phyloP scores from a whole-genome alignment of 2,797 vertebrate species.

The Onychomys arenicola region DNA sequence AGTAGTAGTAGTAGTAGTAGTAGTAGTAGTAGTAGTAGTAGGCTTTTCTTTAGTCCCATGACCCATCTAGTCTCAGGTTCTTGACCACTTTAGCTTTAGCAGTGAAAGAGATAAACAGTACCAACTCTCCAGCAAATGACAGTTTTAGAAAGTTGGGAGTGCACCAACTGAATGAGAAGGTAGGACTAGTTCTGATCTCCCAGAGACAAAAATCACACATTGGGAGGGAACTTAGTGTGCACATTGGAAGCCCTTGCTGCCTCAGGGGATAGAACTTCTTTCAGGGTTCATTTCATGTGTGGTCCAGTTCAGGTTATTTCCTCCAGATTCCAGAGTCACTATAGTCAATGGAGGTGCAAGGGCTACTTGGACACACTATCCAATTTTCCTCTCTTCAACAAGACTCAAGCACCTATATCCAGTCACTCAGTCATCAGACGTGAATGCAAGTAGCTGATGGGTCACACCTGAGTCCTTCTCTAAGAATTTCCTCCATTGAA shows the following conservation, averaged over 20 bases:
- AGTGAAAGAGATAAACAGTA: background rate
- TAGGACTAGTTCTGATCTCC: background rate
- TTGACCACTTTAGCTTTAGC: background rate
- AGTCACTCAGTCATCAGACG: background rate
- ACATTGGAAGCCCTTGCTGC: background rate
- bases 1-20: background rate
- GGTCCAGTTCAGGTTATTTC: background rate
- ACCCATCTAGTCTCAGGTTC: background rate
- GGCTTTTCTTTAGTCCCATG: background rate
- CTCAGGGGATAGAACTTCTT: background rate
- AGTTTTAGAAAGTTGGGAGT: slow-evolving; percentile 12
- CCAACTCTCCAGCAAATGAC: slow-evolving; percentile 12
- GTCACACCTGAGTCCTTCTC: slow-evolving; percentile 23
- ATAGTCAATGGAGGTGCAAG: background rate
- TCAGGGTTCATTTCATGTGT: background rate
- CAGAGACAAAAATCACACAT: background rate
- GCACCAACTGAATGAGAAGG: background rate
- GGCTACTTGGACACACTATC: background rate
- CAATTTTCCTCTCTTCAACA: background rate
- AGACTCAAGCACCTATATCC: background rate
- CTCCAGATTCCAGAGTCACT: background rate
- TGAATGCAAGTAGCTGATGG: background rate
- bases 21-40: background rate
- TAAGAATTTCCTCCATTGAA: background rate
- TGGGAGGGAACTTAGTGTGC: background rate